Percentiles rank a stretch among this genome's conserved stretches.
Conservation (phyloP, 2,113 vertebrate genomes). For the Cathartes aura region DNA sequence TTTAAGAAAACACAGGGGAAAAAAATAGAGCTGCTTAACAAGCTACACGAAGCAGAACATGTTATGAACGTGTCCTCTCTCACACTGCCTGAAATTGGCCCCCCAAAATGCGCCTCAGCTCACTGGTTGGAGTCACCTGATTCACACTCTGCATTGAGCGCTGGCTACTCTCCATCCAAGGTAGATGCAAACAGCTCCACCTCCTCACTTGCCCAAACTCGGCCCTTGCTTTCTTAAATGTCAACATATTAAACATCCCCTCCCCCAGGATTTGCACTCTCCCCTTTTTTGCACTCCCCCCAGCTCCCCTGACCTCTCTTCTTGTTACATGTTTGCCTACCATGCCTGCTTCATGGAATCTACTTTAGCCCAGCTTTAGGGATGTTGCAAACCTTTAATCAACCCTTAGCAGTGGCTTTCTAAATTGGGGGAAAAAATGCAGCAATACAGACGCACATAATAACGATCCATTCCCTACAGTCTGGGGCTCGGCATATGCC, state of each 20-base stretch:
- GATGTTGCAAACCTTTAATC: neutral
- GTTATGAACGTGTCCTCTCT: neutral
- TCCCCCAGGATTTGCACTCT: neutral
- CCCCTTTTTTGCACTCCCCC: neutral
- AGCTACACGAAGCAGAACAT: neutral
- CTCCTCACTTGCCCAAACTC: neutral
- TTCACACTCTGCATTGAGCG: neutral
- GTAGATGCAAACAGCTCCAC: neutral
- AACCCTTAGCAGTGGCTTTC: neutral
- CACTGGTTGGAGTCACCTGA: neutral
- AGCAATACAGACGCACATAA: neutral
- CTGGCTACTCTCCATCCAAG: neutral
- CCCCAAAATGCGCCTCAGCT: neutral
- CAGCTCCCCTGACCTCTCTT: neutral
- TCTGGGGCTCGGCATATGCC: neutral
- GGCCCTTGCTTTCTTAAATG: neutral
- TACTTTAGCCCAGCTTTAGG: neutral
- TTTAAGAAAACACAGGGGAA: slow-evolving; percentile 21
- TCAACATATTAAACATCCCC: neutral
- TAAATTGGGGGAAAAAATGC: neutral
- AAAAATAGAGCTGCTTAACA: neutral
- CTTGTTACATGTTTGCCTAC: neutral
- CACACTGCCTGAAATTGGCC: neutral
- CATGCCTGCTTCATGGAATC: neutral
- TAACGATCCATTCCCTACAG: neutral